Percentiles rank a stretch among this genome's conserved stretches.
phyloP scores from a whole-genome alignment of 2,797 vertebrate species.

The Fratercula arctica region DNA sequence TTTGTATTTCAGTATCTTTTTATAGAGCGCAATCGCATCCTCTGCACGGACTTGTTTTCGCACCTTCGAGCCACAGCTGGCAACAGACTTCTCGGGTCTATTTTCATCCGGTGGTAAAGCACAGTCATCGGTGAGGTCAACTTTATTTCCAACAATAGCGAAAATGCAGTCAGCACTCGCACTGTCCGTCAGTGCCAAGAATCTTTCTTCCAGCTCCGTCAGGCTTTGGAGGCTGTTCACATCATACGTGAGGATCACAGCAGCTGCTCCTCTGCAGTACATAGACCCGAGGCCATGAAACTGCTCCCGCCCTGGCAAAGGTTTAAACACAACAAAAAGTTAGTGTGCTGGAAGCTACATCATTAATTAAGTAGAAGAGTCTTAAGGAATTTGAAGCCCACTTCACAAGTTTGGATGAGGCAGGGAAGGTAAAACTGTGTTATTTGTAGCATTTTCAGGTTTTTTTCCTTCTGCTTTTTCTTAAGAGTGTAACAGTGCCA shows the following conservation, averaged over 20 bases:
- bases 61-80: conserved; percentile 24
- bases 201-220: conserved; percentile 91
- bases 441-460: background rate
- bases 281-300: conserved; percentile 97
- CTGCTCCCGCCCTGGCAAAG: conserved; percentile 89
- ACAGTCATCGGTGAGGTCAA: conserved; percentile 84
- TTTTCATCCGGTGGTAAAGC: conserved; percentile 38
- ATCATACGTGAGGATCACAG: conserved; percentile 93
- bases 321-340: conserved; percentile 1
- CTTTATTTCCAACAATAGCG: conserved; percentile 94
- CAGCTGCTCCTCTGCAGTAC: conserved; percentile 94
- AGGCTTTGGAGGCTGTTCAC: conserved; percentile 92
- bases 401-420: background rate
- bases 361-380: background rate
- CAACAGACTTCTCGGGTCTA: background rate
- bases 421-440: background rate
- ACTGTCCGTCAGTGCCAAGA: conserved; percentile 92
- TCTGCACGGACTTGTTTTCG: conserved; percentile 85
- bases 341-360: background rate
- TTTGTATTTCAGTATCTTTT: conserved; percentile 89
- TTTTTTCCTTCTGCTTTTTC: background rate
- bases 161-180: conserved; percentile 93
- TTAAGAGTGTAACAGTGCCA: background rate
- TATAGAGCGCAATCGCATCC: conserved; percentile 88
- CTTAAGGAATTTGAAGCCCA: background rate